A percentile compares a stretch with the other conserved stretches of the same genome.
phyloP scores from a whole-genome alignment of 2,797 vertebrate species.

The Rhadinocentrus ornatus region DNA sequence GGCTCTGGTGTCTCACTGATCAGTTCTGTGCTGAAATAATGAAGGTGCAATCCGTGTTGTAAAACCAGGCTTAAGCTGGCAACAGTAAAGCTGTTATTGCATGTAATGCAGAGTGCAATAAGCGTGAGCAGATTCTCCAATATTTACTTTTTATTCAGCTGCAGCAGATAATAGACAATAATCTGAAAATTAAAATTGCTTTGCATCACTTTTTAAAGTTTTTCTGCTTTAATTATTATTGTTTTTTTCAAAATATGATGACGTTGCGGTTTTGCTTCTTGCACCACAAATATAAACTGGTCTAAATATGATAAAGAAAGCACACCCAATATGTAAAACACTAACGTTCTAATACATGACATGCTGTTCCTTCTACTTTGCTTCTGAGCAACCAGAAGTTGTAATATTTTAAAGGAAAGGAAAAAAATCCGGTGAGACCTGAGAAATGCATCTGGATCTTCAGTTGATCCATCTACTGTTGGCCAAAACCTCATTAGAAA shows the following conservation, averaged over 20 bases:
- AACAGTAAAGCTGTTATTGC: neutral
- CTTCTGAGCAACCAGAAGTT: neutral
- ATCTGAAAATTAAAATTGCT: neutral
- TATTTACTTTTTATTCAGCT: neutral
- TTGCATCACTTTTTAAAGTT: neutral
- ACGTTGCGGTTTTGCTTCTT: too few relatives aligned
- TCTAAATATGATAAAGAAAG: neutral
- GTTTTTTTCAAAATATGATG: too few relatives aligned
- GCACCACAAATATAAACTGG: too few relatives aligned
- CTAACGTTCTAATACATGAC: neutral
- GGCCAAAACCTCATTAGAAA: too few relatives aligned
- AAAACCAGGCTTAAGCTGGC: neutral
- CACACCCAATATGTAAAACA: neutral
- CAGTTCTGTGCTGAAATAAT: constrained; percentile 17
- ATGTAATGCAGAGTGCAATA: neutral
- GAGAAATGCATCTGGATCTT: too few relatives aligned
- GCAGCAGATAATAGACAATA: too few relatives aligned
- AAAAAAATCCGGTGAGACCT: too few relatives aligned
- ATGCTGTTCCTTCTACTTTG: neutral
- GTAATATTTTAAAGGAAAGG: too few relatives aligned
- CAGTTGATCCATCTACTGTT: too few relatives aligned
- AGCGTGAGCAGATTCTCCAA: neutral
- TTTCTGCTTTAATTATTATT: too few relatives aligned
- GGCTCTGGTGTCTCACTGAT: constrained; percentile 43
- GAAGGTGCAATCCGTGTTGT: neutral